Conservation (phyloP, 2,113 vertebrate species). For the Sceloporus tristichus region DNA sequence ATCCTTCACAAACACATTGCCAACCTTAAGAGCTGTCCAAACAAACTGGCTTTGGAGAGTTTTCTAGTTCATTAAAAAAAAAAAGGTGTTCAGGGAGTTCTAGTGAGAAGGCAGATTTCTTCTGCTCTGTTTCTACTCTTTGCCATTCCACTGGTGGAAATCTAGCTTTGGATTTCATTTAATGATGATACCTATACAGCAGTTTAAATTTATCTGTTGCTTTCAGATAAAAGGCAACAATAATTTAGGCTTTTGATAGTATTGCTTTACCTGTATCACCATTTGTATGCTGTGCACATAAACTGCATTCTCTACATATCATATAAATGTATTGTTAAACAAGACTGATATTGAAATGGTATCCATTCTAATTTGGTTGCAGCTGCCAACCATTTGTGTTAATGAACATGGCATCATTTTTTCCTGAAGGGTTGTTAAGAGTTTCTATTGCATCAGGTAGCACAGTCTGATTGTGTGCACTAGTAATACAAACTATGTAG, state of each 20-base stretch:
- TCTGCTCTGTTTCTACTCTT: too few species aligned
- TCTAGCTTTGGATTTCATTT: too few species aligned
- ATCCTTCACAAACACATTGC: too few species aligned
- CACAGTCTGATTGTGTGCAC: conserved; percentile 39
- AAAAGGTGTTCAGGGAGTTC: too few species aligned
- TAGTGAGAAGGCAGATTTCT: too few species aligned
- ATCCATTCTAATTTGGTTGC: conserved; percentile 44
- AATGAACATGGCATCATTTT: conserved; percentile 1
- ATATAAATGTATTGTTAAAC: conserved; percentile 51
- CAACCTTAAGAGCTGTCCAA: too few species aligned
- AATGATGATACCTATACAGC: conserved; percentile 1
- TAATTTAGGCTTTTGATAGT: conserved; percentile 46
- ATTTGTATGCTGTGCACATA: conserved; percentile 36
- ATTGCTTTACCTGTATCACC: conserved; percentile 19
- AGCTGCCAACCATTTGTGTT: background rate
- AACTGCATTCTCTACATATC: conserved; percentile 22
- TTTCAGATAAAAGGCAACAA: conserved; percentile 1
- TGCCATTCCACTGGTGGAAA: too few species aligned
- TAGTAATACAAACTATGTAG: conserved; percentile 49
- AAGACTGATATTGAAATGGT: conserved; percentile 32
- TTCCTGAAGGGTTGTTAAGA: conserved; percentile 21
- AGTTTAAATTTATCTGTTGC: conserved; percentile 25
- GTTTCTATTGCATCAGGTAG: background rate
- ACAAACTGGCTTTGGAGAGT: too few species aligned
- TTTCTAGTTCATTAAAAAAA: too few species aligned